A percentile compares a stretch with the other conserved stretches of the same genome.
phyloP scores from a whole-genome alignment of 53 echinoderm and acorn worm genomes.

The Temnopleurus reevesii region DNA sequence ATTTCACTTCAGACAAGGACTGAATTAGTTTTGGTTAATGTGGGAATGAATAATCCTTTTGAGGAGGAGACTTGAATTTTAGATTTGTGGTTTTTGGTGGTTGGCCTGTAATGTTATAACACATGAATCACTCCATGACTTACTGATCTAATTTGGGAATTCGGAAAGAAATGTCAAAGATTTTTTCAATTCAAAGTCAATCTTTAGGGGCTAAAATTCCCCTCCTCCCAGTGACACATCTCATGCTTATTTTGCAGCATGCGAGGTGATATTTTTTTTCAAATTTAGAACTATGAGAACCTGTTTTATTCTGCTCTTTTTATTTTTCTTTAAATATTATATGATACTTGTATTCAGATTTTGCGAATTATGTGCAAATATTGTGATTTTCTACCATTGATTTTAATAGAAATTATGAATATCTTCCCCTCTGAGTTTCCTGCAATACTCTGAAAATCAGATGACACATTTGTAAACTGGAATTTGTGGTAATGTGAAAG shows the following conservation, averaged over 20 bases:
- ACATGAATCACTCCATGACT: neutral
- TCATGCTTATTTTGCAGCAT: neutral
- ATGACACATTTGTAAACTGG: no score
- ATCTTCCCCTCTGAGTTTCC: no score
- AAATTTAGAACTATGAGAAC: neutral
- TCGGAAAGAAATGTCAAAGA: neutral
- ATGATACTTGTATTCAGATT: no score
- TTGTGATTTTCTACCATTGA: no score
- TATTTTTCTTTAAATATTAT: no score
- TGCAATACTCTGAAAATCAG: no score
- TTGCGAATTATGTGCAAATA: no score
- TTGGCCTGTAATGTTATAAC: neutral
- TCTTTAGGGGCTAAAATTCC: neutral
- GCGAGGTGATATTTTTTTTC: neutral
- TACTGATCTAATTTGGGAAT: conserved; percentile 1
- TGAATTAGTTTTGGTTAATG: neutral
- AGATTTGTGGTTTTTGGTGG: neutral
- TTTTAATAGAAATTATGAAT: no score
- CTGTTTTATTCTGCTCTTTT: no score
- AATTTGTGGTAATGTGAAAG: no score
- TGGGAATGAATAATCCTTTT: no score
- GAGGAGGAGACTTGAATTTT: no score
- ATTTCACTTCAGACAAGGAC: neutral
- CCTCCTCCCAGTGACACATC: neutral
- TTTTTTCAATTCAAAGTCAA: neutral